Evolutionary conservation across 2,797 vertebrate genomes (phyloP).

Genomic region (Potorous gilbertii): DNA sequence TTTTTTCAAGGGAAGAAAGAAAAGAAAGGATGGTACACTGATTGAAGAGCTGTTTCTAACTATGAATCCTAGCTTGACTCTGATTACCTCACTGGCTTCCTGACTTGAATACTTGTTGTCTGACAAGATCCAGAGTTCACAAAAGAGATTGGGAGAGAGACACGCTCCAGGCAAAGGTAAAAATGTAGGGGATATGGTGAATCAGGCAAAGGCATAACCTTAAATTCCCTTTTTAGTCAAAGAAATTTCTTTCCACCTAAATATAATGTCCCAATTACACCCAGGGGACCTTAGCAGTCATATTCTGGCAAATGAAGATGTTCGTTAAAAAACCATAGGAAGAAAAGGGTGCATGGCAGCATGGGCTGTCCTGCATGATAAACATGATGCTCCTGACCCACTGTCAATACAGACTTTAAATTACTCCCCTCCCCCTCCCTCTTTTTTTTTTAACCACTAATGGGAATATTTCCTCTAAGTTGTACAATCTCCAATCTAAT

Average conservation of each 20-base stretch:
- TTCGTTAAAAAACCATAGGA: not conserved
- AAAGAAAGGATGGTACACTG: not conserved
- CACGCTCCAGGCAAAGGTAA: not conserved
- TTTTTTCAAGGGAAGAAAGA: conserved; percentile 3
- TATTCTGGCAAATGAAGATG: not conserved
- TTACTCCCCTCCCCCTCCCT: not conserved
- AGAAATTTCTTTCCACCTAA: conserved; percentile 67
- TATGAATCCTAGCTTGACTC: conserved; percentile 51
- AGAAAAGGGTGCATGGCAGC: not conserved
- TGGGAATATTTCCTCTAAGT: not conserved
- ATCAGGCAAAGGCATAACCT: conserved; percentile 57
- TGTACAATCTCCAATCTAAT: not conserved
- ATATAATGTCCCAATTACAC: not conserved
- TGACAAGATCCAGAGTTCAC: conserved; percentile 48
- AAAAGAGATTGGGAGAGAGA: conserved; percentile 62
- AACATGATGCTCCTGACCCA: not conserved
- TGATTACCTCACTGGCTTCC: conserved; percentile 25
- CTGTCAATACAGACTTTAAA: not conserved
- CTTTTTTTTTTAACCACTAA: not conserved
- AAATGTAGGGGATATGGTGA: not conserved
- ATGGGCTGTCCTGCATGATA: not conserved
- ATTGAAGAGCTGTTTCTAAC: conserved; percentile 58
- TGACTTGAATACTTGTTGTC: conserved; percentile 50
- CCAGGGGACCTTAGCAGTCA: conserved; percentile 33
- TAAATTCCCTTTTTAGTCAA: conserved; percentile 64